Evolutionary conservation across 2,888 invertebrate genomes (phyloP), one percentile per base, ranked within the genome.

Genomic region (Calameuta idolon): DNA sequence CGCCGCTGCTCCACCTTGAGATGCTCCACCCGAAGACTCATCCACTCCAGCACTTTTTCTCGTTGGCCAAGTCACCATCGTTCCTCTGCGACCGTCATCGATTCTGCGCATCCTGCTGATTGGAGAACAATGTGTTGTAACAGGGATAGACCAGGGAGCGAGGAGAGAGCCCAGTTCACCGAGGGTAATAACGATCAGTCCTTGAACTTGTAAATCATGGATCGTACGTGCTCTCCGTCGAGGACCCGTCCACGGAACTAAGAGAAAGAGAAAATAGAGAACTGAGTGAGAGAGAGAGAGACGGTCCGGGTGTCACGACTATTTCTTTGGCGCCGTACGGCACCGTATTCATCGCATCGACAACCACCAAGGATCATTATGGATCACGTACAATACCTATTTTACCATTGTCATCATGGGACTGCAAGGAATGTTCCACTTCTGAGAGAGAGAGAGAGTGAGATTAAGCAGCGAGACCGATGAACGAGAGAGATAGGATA

Each of bases 1-100:
- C 81, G 77, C 80, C 80, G 81, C 79, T 83, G 78, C 77, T 76
- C 81, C 80, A 40, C 15, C 34, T 34, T 34, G 11, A 34, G 34
- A 34, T 11, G 11, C 34, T 34, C 9, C 34, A 35, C 35, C 35
- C 0, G 12, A 35, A 35, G 35, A 12, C 23, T 3, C 23, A 55
- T 23, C 23, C 23, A 9, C 55, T 23, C 15, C 55, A 34, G 5
- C 81, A 78, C 82, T 30, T 82, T 81, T 79, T 82, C 79, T 80
- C 81, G 74, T 76, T 68, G 80, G 79, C 75, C 80, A 76, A n/a
- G 68, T 31, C 71, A 80, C 75, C 40, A 76, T 80, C 71, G 31
- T 78, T 79, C 79, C 12, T 76, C 79, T 23, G 55, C 55, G 55
- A 55, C 23, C 23, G 5, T 23, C 23, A 55, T 55, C 55, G 55